Base-by-base conservation (phyloP, 2,888 invertebrate genomes). In the Gymnocheta viridis region DNA sequence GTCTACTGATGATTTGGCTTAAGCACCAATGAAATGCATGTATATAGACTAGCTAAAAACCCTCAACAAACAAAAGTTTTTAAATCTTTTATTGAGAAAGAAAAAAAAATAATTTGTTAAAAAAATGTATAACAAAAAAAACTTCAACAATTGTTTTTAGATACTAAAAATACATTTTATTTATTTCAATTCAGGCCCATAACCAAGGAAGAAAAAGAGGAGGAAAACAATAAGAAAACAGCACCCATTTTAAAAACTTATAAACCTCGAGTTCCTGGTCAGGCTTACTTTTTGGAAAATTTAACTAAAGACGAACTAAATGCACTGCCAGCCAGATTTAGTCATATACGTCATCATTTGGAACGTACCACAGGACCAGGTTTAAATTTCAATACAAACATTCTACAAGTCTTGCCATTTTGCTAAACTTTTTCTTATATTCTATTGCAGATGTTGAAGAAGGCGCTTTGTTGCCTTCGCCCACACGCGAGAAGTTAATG, bases 171-270 rank as follows among this genome's bases (percentile, higher is more conserved):
- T 4, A 5, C 27, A 4, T 38, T 41, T 44, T 41, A n/a, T 9
- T 24, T 60, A 2, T 38, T 27, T 9, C 27, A 9, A 7, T 41
- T 17, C 92, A 96, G 96, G 93, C 95, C 95, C 70, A 94, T 96
- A 86, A 95, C 96, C 82, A 95, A 96, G 89, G 97, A 96, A 90
- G 97, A 97, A 90, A 97, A 97, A 90, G 96, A 96, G 86, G 95
- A 96, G 88, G 96, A 96, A 92, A 96, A 95, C 91, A 96, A 96
- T 89, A 96, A 96, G 87, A 96, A 96, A 92, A 94, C 94, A 81
- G 95, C 95, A 47, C 96, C 96, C 64, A 94, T 95, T 89, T 72
- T 85, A 82, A 73, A 86, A 81, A 82, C 85, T 66, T 87, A 87
- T 79, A 91, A 91, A 86, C 88, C 89, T 41, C 89, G 89, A 88